These are phyloP conservation scores for Apolygus lucorum DNA, from an alignment of 1,140 invertebrate species.

Conservation along the genomic window DNA sequence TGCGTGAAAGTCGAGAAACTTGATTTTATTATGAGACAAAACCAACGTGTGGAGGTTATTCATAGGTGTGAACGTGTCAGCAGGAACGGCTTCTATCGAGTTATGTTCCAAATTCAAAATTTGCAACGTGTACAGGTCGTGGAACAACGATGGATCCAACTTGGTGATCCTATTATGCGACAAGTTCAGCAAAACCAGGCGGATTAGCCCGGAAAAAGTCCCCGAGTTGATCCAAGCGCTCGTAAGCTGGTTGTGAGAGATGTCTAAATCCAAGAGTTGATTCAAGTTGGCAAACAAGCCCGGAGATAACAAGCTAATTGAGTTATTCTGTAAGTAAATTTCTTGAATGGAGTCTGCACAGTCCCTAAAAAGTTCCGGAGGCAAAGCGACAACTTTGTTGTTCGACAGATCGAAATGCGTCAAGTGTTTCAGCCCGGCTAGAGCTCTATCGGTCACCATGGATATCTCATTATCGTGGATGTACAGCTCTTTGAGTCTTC, in stretches of 20 bases:
- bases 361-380: conserved; percentile 73
- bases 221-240: conserved; percentile 70
- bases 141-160: conserved; percentile 69
- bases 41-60: conserved; percentile 74
- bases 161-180: conserved; percentile 73
- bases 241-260: conserved; percentile 78
- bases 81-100: conserved; percentile 63
- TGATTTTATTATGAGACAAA: conserved; percentile 68
- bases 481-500: conserved; percentile 63
- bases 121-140: conserved; percentile 70
- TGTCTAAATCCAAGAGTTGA: conserved; percentile 73
- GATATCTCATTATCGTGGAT: conserved; percentile 77
- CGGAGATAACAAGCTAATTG: conserved; percentile 67
- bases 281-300: conserved; percentile 73
- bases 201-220: conserved; percentile 77
- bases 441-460: conserved; percentile 69
- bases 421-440: conserved; percentile 65
- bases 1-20: conserved; percentile 62
- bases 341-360: conserved; percentile 67
- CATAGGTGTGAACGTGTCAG: conserved; percentile 70
- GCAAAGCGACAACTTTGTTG: conserved; percentile 78
- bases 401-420: conserved; percentile 74
- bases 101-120: conserved; percentile 73
- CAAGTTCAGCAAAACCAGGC: conserved; percentile 74
- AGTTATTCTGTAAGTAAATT: conserved; percentile 81